Conservation (phyloP, 2,113 vertebrate species). For the Aspidoscelis tigris region DNA sequence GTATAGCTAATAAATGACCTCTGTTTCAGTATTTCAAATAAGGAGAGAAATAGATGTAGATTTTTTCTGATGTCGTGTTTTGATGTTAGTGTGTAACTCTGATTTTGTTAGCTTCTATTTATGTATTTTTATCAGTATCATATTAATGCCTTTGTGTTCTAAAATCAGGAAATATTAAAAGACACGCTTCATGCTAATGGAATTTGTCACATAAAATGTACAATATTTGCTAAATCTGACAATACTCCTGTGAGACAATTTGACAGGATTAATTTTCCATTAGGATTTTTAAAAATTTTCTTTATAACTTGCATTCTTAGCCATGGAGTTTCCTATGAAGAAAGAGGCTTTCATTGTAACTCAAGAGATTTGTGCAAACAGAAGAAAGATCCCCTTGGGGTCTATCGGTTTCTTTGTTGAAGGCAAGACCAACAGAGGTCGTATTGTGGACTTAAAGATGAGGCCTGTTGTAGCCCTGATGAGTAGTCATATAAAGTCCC, state of each 20-base stretch:
- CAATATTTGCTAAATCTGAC: background rate
- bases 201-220: background rate
- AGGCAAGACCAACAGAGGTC: conserved; percentile 62
- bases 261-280: background rate
- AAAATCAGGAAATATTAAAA: background rate
- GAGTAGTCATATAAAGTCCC: conserved; percentile 67
- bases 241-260: background rate
- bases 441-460: conserved; percentile 54
- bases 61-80: background rate
- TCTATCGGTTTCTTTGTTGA: conserved; percentile 71
- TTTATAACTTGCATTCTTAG: background rate
- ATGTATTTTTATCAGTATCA: background rate
- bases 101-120: background rate
- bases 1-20: background rate
- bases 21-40: background rate
- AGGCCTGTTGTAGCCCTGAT: conserved; percentile 49
- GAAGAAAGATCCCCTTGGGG: conserved; percentile 71
- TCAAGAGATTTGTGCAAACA: conserved; percentile 75
- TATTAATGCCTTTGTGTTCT: background rate
- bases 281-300: background rate
- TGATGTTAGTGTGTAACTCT: background rate
- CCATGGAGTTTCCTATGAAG: conserved; percentile 8
- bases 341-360: conserved; percentile 51
- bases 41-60: background rate
- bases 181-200: too few species aligned